These are phyloP conservation scores for Coptodon bakossiorum DNA, from an alignment of 2,113 vertebrate genomes.

Conservation along the genomic window DNA sequence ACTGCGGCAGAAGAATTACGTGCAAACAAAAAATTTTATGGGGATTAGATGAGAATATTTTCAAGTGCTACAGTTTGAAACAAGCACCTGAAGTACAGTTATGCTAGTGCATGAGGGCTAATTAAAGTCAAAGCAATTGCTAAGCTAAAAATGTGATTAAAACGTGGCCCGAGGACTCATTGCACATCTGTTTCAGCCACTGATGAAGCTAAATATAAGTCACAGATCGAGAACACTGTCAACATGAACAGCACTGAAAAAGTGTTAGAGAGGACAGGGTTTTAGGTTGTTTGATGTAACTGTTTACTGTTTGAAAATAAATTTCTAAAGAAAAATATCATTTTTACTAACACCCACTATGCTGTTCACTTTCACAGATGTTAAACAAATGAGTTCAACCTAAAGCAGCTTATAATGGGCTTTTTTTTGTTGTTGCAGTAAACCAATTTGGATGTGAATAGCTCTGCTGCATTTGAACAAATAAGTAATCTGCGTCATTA, in stretches of 20 bases:
- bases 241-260: neutral
- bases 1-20: neutral
- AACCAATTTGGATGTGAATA: neutral
- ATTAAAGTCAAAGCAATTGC: constrained; percentile 27
- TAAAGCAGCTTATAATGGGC: neutral
- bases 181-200: neutral
- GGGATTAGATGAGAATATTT: neutral
- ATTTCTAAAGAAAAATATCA: neutral
- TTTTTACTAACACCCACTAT: neutral
- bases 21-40: neutral
- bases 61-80: neutral
- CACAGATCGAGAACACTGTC: neutral
- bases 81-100: neutral
- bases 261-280: neutral
- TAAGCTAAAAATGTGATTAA: constrained; percentile 13
- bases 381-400: neutral
- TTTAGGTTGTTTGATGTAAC: neutral
- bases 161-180: neutral
- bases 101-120: neutral
- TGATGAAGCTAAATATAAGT: neutral
- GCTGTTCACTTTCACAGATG: neutral
- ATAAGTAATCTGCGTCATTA: neutral
- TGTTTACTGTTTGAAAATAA: neutral
- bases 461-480: neutral
- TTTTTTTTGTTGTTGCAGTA: neutral